These are phyloP conservation scores for Nipponacmea schrenckii DNA, from an alignment of 2,888 invertebrate genomes.

Conservation along the genomic window DNA sequence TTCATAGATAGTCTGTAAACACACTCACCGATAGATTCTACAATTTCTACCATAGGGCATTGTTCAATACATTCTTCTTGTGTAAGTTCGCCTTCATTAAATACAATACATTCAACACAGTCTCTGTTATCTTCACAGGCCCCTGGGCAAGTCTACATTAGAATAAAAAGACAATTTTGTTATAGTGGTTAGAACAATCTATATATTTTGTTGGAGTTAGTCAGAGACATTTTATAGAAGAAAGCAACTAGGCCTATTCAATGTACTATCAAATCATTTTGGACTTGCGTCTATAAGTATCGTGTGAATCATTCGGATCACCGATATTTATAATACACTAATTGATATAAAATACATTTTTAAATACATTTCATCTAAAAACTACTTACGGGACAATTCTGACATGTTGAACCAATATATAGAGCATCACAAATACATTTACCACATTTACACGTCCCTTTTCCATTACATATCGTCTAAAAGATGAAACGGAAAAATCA, in stretches of 20 bases:
- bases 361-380: background rate
- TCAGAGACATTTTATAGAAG: no score
- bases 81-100: constrained; percentile 77
- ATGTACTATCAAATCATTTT: no score
- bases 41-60: constrained; percentile 67
- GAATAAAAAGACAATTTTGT: background rate
- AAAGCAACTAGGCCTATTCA: no score
- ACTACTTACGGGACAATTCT: constrained; percentile 85
- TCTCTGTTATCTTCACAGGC: constrained; percentile 88
- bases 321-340: no score
- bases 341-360: no score
- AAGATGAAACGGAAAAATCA: constrained; percentile 13
- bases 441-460: constrained; percentile 91
- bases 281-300: no score
- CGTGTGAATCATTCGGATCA: no score
- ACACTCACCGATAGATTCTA: background rate
- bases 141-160: constrained; percentile 84
- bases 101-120: constrained; percentile 93
- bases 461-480: constrained; percentile 70
- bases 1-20: no score
- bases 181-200: no score
- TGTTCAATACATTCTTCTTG: constrained; percentile 74
- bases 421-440: constrained; percentile 78
- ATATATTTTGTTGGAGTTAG: no score
- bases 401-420: constrained; percentile 82